Evolutionary conservation across 2,113 vertebrate species (phyloP).

Genomic region (Steatornis caripensis): DNA sequence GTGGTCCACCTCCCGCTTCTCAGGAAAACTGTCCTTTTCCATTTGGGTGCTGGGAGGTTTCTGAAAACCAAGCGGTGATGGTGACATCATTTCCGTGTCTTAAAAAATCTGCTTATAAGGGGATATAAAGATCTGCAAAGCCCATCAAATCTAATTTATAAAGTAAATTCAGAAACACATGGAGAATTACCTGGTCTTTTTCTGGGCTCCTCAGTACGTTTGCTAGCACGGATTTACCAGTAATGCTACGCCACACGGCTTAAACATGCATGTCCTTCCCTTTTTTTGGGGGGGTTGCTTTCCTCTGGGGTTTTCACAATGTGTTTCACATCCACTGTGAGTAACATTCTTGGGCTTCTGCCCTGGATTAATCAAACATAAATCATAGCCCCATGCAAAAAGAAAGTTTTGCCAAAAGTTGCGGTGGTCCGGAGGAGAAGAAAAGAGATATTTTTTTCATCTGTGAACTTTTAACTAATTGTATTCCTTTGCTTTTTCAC

Average conservation of each 20-base stretch:
- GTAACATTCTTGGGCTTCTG: slow-evolving; percentile 16
- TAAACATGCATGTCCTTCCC: background rate
- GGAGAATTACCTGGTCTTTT: background rate
- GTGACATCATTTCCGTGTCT: background rate
- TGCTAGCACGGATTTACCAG: background rate
- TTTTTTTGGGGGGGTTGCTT: background rate
- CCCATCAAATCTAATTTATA: background rate
- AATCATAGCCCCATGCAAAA: background rate
- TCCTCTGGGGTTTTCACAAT: background rate
- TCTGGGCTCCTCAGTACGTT: background rate
- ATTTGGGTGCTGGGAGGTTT: background rate
- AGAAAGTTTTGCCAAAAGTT: slow-evolving; percentile 7
- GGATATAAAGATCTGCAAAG: background rate
- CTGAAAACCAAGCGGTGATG: background rate
- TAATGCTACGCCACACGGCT: background rate
- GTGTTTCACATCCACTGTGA: slow-evolving; percentile 5
- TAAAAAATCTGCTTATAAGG: background rate
- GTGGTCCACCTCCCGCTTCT: background rate
- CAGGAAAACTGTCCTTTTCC: background rate
- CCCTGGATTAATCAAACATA: slow-evolving; percentile 24
- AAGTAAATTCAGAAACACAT: background rate
- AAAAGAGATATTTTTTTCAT: background rate
- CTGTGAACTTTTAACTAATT: background rate
- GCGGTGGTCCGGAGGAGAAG: background rate
- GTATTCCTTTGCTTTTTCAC: background rate